Evolutionary conservation across 2,113 vertebrate species (phyloP), one percentile per base, ranked within the genome.

Genomic region (Mixornis gularis): DNA sequence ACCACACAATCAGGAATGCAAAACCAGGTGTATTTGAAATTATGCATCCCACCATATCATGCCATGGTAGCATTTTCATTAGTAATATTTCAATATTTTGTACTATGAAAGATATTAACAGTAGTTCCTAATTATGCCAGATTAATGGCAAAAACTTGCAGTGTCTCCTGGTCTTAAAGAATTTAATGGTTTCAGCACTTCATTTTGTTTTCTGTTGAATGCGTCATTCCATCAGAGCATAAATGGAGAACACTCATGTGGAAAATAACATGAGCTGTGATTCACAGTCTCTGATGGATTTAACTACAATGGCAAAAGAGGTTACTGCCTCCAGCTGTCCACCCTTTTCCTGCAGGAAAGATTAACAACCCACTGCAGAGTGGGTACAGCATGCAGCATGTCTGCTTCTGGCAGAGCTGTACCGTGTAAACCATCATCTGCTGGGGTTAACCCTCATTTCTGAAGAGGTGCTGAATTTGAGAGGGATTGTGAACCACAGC

Each of bases 311-410:
- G 74, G 85, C 78, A 94, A 82, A 88, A 91, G 95, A 95, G 93
- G 91, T 95, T 95, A 89, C 71, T 91, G 94, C 93, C 85, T 94
- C 85, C 89, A 96, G 89, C 93, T 96, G 95, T 94, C 81, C 71
- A 62, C 13, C 24, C 46, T 95, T 91, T 82, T 94, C 70, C 89
- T 82, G 49, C 6, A 0, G 78, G 87, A 89, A 72, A 76, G 78
- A 85, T 91, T 89, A 94, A 46, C 36, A 85, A 24, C 51, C 49
- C 53, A 46, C 41, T 72, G 84, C 18, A 30, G 48, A 84, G 41
- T 18, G 24, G 1, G 1, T 58, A 20, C 49, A 64, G 53, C 25
- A 8, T 0, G 5, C 21, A 63, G 77, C 2, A 0, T 49, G 32
- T 29, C 46, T 56, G 64, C 43, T 74, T 25, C 66, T 83, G 29